A percentile compares a stretch with the other conserved stretches of the same genome.
Conservation (phyloP, 2,888 invertebrate species). For the Pterostichus madidus region DNA sequence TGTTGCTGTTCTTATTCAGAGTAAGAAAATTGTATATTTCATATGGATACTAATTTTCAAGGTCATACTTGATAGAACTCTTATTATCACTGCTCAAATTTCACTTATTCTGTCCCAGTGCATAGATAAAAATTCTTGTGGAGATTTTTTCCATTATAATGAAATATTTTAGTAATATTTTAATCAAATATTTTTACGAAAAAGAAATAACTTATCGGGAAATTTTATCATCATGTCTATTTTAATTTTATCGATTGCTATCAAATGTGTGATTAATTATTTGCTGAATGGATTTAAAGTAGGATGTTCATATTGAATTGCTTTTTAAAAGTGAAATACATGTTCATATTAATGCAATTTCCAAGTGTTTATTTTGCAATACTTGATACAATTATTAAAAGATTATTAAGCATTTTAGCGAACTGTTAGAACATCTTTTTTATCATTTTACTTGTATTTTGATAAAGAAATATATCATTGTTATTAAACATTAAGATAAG, state of each 20-base stretch:
- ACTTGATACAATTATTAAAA: background rate
- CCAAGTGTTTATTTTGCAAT: too few species aligned
- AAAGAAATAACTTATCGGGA: background rate
- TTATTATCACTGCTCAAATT: too few species aligned
- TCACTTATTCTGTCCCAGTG: background rate
- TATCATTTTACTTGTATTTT: constrained; percentile 25
- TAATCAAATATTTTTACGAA: constrained; percentile 12
- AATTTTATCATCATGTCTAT: background rate
- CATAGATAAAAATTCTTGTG: background rate
- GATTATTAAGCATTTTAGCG: background rate
- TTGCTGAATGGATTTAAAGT: background rate
- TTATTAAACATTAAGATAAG: constrained; percentile 39
- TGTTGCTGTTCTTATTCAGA: too few species aligned
- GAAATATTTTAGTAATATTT: constrained; percentile 4
- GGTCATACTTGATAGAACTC: too few species aligned
- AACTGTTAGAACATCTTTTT: background rate
- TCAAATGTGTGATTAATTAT: too few species aligned
- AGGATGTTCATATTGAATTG: background rate
- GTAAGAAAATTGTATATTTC: too few species aligned
- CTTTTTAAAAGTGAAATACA: background rate
- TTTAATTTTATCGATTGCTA: too few species aligned
- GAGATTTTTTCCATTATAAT: constrained; percentile 10
- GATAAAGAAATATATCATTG: constrained; percentile 31
- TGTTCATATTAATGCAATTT: too few species aligned
- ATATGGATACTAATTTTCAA: too few species aligned